These are phyloP conservation scores for Scrobipalpa atriplicella DNA, from an alignment of 2,888 invertebrate species.

Conservation along the genomic window DNA sequence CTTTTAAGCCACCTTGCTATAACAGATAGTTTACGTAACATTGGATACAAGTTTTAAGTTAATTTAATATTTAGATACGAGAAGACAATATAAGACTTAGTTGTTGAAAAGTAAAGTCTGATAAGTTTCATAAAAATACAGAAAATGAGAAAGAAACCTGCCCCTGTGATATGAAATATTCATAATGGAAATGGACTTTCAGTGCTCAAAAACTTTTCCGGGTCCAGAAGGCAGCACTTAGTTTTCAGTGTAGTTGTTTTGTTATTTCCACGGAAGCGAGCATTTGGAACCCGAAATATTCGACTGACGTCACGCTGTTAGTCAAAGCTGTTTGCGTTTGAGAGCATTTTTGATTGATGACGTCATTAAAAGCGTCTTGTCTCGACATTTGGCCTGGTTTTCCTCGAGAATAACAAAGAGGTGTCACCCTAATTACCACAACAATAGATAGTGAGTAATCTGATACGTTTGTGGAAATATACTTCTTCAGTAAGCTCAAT, in stretches of 20 bases:
- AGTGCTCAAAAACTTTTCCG: slow-evolving; percentile 5
- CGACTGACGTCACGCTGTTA: neutral
- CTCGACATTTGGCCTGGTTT: slow-evolving; percentile 5
- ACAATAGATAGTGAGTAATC: neutral
- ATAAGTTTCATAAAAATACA: neutral
- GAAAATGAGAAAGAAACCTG: neutral
- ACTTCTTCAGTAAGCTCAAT: too few species aligned
- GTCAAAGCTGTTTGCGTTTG: neutral
- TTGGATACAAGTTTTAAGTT: neutral
- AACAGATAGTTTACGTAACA: slow-evolving; percentile 6
- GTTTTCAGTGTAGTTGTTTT: slow-evolving; percentile 6
- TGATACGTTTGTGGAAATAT: neutral
- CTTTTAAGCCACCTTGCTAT: slow-evolving; percentile 30
- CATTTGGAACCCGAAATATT: slow-evolving; percentile 6
- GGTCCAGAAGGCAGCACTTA: slow-evolving; percentile 10
- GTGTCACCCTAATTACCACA: neutral
- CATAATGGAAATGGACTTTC: slow-evolving; percentile 12
- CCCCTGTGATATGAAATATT: slow-evolving; percentile 8
- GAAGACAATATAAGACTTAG: neutral
- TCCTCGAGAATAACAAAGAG: neutral
- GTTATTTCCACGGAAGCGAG: neutral
- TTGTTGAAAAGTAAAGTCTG: neutral
- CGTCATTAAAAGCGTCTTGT: slow-evolving; percentile 3
- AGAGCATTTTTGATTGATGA: slow-evolving; percentile 15
- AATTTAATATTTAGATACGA: neutral